These are phyloP conservation scores for Sinohyriopsis cumingii DNA, from an alignment of 2,888 invertebrate species.

Conservation along the genomic window DNA sequence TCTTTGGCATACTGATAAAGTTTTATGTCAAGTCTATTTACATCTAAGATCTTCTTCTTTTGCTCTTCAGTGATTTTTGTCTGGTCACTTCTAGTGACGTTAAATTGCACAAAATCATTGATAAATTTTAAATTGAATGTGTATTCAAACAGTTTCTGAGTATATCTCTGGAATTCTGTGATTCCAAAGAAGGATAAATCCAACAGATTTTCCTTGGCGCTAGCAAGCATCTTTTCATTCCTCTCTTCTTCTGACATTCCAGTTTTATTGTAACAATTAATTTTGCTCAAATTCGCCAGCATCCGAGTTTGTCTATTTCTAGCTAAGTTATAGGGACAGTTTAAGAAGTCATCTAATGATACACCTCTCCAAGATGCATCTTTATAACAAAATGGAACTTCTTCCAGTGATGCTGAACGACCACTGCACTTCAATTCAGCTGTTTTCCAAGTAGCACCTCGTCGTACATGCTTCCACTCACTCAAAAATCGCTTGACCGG, in stretches of 20 bases:
- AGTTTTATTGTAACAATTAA: conserved; percentile 90
- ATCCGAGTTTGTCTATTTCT: conserved; percentile 97
- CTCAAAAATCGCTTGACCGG: conserved; percentile 95
- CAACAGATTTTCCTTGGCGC: conserved; percentile 94
- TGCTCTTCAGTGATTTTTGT: conserved; percentile 84
- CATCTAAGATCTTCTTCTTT: conserved; percentile 82
- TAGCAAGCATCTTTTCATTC: conserved; percentile 84
- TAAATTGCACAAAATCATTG: conserved; percentile 86
- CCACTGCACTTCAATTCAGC: conserved; percentile 79
- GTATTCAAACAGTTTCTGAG: conserved; percentile 70
- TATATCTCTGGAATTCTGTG: conserved; percentile 89
- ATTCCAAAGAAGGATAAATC: conserved; percentile 97
- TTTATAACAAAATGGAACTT: conserved; percentile 81
- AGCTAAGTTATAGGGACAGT: conserved; percentile 94
- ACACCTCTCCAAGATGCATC: conserved; percentile 84
- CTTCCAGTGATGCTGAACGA: conserved; percentile 82
- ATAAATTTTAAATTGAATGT: conserved; percentile 64
- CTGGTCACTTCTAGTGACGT: conserved; percentile 88
- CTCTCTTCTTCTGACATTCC: conserved; percentile 46
- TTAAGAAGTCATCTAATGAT: conserved; percentile 90
- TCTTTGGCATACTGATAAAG: conserved; percentile 94
- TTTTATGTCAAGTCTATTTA: conserved; percentile 92
- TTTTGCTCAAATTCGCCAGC: conserved; percentile 94
- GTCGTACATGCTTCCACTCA: conserved; percentile 96
- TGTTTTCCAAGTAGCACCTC: conserved; percentile 97